A percentile compares a stretch with the other conserved stretches of the same genome.
Conservation (phyloP, 2,888 invertebrate genomes). For the Panopea generosa region DNA sequence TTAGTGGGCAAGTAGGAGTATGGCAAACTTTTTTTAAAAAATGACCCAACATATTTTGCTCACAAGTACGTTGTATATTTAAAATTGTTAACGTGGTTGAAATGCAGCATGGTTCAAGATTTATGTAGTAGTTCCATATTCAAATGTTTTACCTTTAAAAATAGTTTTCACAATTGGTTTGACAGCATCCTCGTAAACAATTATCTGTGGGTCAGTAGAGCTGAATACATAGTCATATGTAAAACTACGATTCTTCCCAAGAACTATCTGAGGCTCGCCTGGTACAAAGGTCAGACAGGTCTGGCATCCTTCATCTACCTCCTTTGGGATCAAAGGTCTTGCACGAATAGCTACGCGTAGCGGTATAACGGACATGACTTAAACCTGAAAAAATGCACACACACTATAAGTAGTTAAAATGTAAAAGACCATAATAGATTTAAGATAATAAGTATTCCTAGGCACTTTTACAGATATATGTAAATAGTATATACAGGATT, state of each 20-base stretch:
- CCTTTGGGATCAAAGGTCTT: slow-evolving; percentile 91
- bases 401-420: too few relatives aligned
- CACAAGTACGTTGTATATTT: too few relatives aligned
- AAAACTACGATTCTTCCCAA: slow-evolving; percentile 89
- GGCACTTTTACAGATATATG: too few relatives aligned
- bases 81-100: too few relatives aligned
- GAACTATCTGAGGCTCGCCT: slow-evolving; percentile 86
- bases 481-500: too few relatives aligned
- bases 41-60: too few relatives aligned
- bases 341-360: slow-evolving; percentile 94
- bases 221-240: slow-evolving; percentile 94
- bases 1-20: too few relatives aligned
- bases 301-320: slow-evolving; percentile 90
- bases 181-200: slow-evolving; percentile 91
- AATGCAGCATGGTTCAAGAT: too few relatives aligned
- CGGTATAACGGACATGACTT: slow-evolving; percentile 71
- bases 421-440: too few relatives aligned
- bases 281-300: slow-evolving; percentile 89
- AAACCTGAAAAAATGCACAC: slow-evolving; percentile 1
- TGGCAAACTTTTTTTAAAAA: too few relatives aligned
- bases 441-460: too few relatives aligned
- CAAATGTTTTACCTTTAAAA: slow-evolving; percentile 89
- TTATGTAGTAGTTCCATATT: too few relatives aligned
- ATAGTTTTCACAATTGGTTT: slow-evolving; percentile 90
- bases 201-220: slow-evolving; percentile 89